Percentiles rank a stretch among this genome's conserved stretches.
These are phyloP conservation scores for Cygnus buccinator DNA, from an alignment of 2,113 vertebrate species.

Conservation along the genomic window DNA sequence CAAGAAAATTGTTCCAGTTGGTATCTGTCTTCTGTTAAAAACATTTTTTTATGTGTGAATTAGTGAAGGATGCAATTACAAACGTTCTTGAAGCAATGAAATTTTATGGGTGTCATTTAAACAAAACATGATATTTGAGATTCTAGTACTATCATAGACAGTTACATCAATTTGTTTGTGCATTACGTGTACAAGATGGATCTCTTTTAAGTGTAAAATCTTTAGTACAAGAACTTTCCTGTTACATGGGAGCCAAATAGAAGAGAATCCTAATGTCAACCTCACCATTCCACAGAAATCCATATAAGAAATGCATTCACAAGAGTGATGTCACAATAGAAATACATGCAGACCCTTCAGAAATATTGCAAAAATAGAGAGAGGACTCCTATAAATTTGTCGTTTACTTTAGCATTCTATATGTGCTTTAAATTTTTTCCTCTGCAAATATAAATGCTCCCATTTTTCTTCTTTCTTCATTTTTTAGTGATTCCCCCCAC, in stretches of 20 bases:
- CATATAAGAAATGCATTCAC: not conserved
- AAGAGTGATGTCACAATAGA: not conserved
- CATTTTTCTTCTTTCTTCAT: conserved; percentile 48
- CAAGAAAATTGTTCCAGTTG: not conserved
- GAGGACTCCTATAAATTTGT: not conserved
- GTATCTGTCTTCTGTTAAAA: not conserved
- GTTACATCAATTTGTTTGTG: not conserved
- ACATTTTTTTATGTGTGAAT: not conserved
- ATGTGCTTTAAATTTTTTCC: conserved; percentile 62
- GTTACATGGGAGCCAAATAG: not conserved
- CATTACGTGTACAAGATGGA: not conserved
- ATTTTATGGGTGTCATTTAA: not conserved
- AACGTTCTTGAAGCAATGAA: not conserved
- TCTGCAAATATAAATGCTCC: conserved; percentile 27
- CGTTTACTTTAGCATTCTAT: conserved; percentile 18
- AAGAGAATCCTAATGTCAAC: not conserved
- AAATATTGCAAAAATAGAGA: not conserved
- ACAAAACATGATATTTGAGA: not conserved
- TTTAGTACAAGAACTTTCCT: not conserved
- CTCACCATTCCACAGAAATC: not conserved
- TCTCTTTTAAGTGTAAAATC: not conserved
- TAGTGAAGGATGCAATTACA: not conserved
- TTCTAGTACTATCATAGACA: not conserved
- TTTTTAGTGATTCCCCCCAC: conserved; percentile 33
- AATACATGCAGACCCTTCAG: not conserved